phyloP scores from a whole-genome alignment of 1,140 invertebrate genomes.

The Scaptomyza pallida region DNA sequence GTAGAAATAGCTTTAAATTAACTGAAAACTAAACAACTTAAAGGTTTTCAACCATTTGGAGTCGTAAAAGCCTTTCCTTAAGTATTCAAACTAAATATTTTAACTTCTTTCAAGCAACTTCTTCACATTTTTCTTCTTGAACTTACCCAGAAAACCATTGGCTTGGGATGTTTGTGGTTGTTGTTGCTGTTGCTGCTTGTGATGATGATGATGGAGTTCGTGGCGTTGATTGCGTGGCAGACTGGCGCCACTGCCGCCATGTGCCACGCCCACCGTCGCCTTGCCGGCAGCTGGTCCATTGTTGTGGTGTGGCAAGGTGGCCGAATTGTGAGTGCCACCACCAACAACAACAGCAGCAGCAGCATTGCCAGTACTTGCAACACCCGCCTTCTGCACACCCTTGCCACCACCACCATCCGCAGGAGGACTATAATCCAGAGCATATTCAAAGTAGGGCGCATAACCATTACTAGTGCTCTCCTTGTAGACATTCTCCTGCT shows the following conservation, averaged over 20 bases:
- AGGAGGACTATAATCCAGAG: constrained; percentile 92
- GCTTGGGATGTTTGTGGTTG: constrained; percentile 48
- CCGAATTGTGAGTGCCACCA: constrained; percentile 65
- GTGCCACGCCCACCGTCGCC: constrained; percentile 4
- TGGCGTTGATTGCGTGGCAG: constrained; percentile 75
- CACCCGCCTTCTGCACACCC: too few relatives aligned
- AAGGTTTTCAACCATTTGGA: too few relatives aligned
- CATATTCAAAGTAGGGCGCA: constrained; percentile 94
- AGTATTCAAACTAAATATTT: too few relatives aligned
- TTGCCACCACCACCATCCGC: constrained; percentile 57
- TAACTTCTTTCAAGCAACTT: too few relatives aligned
- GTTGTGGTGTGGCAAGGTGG: constrained; percentile 78
- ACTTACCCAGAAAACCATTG: constrained; percentile 81
- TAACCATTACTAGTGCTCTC: constrained; percentile 93
- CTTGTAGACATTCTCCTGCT: constrained; percentile 58
- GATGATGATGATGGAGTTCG: constrained; percentile 57
- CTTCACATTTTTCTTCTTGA: not conserved
- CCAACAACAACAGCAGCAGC: too few relatives aligned
- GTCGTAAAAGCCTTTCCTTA: too few relatives aligned
- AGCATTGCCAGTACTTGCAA: too few relatives aligned
- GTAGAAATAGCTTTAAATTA: too few relatives aligned
- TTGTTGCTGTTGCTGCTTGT: constrained; percentile 24
- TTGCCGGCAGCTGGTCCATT: constrained; percentile 19
- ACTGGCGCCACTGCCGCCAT: constrained; percentile 58
- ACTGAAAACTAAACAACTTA: too few relatives aligned